phyloP scores from a whole-genome alignment of 2,888 invertebrate genomes.

The Sarcophaga variegata region DNA sequence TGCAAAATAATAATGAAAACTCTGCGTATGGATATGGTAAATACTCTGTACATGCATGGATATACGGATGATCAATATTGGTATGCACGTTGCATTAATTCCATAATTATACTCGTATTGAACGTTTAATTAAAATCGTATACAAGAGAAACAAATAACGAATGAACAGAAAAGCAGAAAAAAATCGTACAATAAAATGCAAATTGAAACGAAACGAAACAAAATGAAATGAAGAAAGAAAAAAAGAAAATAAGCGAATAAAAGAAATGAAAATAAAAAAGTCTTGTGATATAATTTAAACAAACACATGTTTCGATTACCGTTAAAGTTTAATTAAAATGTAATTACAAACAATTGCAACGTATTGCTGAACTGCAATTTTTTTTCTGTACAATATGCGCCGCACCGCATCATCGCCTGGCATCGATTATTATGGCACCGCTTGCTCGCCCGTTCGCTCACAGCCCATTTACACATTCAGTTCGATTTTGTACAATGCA shows the following conservation, averaged over 20 bases:
- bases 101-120: constrained; percentile 47
- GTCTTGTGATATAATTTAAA: constrained; percentile 41
- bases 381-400: neutral
- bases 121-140: constrained; percentile 53
- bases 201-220: too few relatives aligned
- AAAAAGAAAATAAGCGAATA: neutral
- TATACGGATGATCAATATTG: constrained; percentile 6
- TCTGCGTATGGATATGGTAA: too few relatives aligned
- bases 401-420: neutral
- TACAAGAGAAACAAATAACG: constrained; percentile 11
- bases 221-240: too few relatives aligned
- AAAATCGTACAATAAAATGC: neutral
- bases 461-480: constrained; percentile 43
- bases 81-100: constrained; percentile 30
- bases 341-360: constrained; percentile 67
- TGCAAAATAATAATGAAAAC: too few relatives aligned
- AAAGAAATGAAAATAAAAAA: neutral
- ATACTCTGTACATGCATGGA: too few relatives aligned
- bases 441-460: too few relatives aligned
- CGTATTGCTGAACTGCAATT: constrained; percentile 3
- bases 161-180: neutral
- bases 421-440: too few relatives aligned
- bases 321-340: constrained; percentile 69
- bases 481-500: constrained; percentile 29
- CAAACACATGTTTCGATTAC: constrained; percentile 65